Base-by-base conservation (phyloP, 2,113 vertebrate genomes). In the Gymnorhina tibicen region DNA sequence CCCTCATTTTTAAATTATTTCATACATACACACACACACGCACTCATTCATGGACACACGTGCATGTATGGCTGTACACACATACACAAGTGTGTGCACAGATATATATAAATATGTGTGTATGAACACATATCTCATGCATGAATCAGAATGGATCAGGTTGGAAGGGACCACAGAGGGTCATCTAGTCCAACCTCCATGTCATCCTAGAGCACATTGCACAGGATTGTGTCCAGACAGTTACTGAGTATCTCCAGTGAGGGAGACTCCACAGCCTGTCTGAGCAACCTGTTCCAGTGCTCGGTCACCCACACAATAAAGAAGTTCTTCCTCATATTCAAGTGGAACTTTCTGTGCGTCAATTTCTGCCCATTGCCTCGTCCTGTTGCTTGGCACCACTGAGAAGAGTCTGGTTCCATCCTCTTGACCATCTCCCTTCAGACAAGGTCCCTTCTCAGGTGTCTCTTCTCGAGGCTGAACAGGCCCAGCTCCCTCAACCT, bases 51-150 rank as follows among this genome's bases (percentile, higher is more conserved):
- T 6, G 7, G 41, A 50, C 50, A 56, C 37, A 11, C 37, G 11
- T 0, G 3, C 30, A 17, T 6, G 18, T 35, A 8, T 16, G 84
- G 64, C 69, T 27, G 33, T 42, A 30, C 11, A 74, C 16, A 47
- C 19, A n/a, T 19, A 30, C 26, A 41, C 8, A 3, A 2, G 10
- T 9, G 3, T 53, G n/a, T 74, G 49, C 44, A 39, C 14, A 75
- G 33, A 10, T 42, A 35, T 5, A 18, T 12, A 21, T 33, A 23
- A 3, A 5, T 30, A 18, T 10, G 7, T 46, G 28, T 35, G 56
- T 26, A 35, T 35, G 6, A 55, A 47, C 13, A 50, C 9, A 1
- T 49, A 44, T 32, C 26, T 49, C 0, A 0, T 37, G 32, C 32
- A 11, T 42, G 35, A 84, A 49, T 37, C 62, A 59, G 47, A 47